Conservation (phyloP, 2,113 vertebrate genomes). For the Poeciliopsis prolifica region DNA sequence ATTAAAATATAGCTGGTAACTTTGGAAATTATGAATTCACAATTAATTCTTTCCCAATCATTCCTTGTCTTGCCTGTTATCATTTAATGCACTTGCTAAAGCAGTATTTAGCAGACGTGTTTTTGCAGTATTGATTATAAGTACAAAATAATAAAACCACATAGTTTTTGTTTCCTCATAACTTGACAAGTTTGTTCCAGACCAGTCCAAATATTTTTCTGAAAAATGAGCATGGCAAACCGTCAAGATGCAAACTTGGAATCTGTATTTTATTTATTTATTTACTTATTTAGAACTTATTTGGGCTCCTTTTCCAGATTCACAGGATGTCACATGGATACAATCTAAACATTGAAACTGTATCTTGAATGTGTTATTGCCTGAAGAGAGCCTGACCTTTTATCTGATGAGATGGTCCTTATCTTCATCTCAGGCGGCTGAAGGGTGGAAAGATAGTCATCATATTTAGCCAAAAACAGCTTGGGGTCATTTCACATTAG, state of each 20-base stretch:
- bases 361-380: background rate
- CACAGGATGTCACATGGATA: background rate
- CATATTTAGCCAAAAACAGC: background rate
- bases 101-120: background rate
- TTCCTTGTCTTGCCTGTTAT: background rate
- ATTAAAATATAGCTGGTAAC: background rate
- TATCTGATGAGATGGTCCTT: background rate
- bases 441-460: background rate
- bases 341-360: background rate
- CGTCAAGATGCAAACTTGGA: background rate
- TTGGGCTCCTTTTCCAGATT: background rate
- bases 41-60: background rate
- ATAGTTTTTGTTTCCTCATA: background rate
- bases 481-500: background rate
- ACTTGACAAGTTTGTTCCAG: no score
- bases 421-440: constrained; percentile 4
- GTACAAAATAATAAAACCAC: background rate
- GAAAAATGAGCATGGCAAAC: no score
- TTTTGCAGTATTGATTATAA: no score
- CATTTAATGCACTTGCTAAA: background rate
- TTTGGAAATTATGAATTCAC: background rate
- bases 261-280: background rate
- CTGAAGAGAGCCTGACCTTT: background rate
- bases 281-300: background rate
- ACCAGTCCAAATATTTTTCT: no score